Base-by-base conservation (phyloP, 1,140 invertebrate genomes). In the Spodoptera litura region DNA sequence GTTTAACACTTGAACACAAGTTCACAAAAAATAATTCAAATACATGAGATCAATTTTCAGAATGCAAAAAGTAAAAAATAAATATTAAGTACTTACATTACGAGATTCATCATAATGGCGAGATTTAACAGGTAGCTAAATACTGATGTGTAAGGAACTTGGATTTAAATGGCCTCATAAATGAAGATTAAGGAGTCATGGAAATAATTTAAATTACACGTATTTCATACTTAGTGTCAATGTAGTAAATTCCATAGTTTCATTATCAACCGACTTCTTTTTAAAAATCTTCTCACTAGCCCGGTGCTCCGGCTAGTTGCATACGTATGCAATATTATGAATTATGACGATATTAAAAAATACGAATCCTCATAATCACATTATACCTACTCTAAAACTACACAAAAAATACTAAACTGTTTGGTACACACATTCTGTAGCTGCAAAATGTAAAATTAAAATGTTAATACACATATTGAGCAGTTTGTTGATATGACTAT, bases 81-180 rank as follows among this genome's bases (percentile, higher is more conserved):
- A 81, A 80, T 80, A 83, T 81, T 87, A 87, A 80, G 80, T 83
- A 86, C 78, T 72, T 80, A 81, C 68, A 78, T 82, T 78, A 81
- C 76, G 80, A 84, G 80, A 87, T 85, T 85, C 82, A 82, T 86
- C 38, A 83, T 72, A 83, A 85, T 87, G 85, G 82, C 85, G 83
- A 83, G 78, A 80, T 75, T 84, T 74, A 77, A 80, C 44, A 80
- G 31, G 64, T 75, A 84, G 49, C 53, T 75, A 83, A 87, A 87
- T 87, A 87, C 85, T 87, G 84, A 80, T 76, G 75, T 44, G 79
- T 81, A 81, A 87, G 85, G 85, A 87, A 85, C 85, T 85, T 82
- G 79, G 58, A 78, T 81, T 75, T 78, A 78, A 52, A 86, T 81
- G 80, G 75, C 79, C 68, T 83, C 55, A 73, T 78, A 31, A 64